Base-by-base conservation (phyloP, 2,888 invertebrate genomes). In the Quadroppia sp. region DNA sequence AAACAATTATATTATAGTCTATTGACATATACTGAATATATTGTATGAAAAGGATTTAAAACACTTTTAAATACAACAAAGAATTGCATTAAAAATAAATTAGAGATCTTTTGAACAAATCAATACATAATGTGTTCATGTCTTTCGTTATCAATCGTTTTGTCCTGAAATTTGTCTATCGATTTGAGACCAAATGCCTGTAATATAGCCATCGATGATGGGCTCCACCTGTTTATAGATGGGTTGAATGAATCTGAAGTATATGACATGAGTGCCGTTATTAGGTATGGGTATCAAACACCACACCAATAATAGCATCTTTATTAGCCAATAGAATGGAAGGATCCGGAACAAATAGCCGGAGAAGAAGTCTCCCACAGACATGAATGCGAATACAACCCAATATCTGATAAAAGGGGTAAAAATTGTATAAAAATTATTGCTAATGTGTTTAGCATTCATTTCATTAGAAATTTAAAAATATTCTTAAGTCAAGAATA, bases 151-250 rank as follows among this genome's bases (percentile, higher is more conserved):
- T n/a, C n/a, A n/a, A n/a, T n/a, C n/a, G n/a, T n/a, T n/a, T n/a
- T n/a, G n/a, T n/a, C n/a, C n/a, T n/a, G n/a, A 17, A 30, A 36
- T 64, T 23, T 40, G 32, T 32, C n/a, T 25, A 20, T 40, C 17
- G 17, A 69, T 4, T 40, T 69, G 69, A 42, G 69, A 42, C 23
- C 42, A 6, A 1, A 69, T 1, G 1, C 4, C 25, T 45, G 25
- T 17, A 6, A 69, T 15, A 4, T 0, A 69, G 11, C 13, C 25
- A 28, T 69, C 69, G 7, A 69, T 69, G 0, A 40, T 7, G 1
- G 69, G 69, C 17, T 69, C 15, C 1, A 69, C 6, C 45, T 69
- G 69, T 25, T 17, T 69, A 72, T 81, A 79, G 7, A 81, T 78
- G 73, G 72, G 59, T 36, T 56, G 69, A 32, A 76, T 59, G 40